Conservation (phyloP, 2,797 vertebrate species). For the Simalia tracyae region DNA sequence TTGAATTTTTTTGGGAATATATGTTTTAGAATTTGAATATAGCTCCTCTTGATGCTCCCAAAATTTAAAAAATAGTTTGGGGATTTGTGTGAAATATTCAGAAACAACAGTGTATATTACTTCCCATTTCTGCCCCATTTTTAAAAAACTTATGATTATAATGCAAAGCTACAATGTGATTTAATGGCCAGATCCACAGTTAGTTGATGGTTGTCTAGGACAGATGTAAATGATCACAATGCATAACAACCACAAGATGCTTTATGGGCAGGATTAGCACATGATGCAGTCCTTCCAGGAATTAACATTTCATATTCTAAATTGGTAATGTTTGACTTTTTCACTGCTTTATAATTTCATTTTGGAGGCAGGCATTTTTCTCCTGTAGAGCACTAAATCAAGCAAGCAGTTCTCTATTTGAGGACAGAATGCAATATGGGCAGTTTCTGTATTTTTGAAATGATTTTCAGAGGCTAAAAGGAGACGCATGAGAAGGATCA, state of each 20-base stretch:
- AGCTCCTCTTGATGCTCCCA: not conserved
- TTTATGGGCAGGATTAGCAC: not conserved
- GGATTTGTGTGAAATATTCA: not conserved
- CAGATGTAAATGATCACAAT: not conserved
- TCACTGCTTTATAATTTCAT: not conserved
- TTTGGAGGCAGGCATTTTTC: not conserved
- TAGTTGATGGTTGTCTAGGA: not conserved
- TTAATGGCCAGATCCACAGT: not conserved
- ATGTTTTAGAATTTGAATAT: not conserved
- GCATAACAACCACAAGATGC: not conserved
- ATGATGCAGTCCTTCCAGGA: not conserved
- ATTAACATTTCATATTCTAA: not conserved
- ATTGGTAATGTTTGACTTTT: not conserved
- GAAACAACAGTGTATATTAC: not conserved
- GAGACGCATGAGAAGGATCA: not conserved
- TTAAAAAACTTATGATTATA: not conserved
- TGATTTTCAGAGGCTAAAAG: not conserved
- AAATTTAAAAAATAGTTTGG: not conserved
- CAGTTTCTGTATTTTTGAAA: not conserved
- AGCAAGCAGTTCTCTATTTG: not conserved
- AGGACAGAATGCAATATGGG: not conserved
- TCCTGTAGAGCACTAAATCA: not conserved
- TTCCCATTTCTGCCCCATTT: not conserved
- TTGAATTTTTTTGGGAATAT: not conserved
- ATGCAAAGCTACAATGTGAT: not conserved